These are phyloP conservation scores for Microplitis deprimator DNA, from an alignment of 2,888 invertebrate species.

Conservation along the genomic window DNA sequence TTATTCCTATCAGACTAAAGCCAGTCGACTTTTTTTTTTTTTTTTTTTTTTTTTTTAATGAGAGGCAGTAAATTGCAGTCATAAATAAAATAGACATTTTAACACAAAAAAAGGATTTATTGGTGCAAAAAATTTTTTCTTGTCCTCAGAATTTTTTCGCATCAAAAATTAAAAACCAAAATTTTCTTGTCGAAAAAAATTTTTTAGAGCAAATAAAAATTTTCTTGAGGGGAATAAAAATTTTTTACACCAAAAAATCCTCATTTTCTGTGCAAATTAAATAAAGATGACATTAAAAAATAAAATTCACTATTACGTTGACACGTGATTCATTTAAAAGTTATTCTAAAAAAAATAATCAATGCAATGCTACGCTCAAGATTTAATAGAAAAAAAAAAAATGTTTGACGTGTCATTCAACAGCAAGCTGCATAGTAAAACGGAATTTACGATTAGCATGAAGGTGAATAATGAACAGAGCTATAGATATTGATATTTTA, in stretches of 20 bases:
- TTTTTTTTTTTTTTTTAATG: not conserved
- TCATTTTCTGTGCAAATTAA: not conserved
- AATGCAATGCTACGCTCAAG: not conserved
- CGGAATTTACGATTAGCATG: not conserved
- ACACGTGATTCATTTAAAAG: slow-evolving; percentile 3
- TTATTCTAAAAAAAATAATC: not conserved
- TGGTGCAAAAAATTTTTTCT: too few species aligned
- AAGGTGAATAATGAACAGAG: not conserved
- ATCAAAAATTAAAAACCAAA: not conserved
- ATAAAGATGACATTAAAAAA: not conserved
- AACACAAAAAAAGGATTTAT: not conserved
- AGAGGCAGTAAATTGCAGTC: not conserved
- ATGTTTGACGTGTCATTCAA: not conserved
- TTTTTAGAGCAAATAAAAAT: too few species aligned
- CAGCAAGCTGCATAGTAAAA: not conserved
- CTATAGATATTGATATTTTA: too few species aligned
- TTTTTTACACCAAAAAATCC: too few species aligned
- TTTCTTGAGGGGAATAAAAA: too few species aligned
- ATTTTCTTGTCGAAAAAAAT: not conserved
- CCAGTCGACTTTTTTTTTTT: not conserved
- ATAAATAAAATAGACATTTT: not conserved
- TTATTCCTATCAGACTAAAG: not conserved
- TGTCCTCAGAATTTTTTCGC: too few species aligned
- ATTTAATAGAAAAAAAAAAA: not conserved
- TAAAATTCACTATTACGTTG: not conserved